These are phyloP conservation scores for Disparrhopalites patrizii DNA, from an alignment of 2,888 invertebrate species.

Conservation along the genomic window DNA sequence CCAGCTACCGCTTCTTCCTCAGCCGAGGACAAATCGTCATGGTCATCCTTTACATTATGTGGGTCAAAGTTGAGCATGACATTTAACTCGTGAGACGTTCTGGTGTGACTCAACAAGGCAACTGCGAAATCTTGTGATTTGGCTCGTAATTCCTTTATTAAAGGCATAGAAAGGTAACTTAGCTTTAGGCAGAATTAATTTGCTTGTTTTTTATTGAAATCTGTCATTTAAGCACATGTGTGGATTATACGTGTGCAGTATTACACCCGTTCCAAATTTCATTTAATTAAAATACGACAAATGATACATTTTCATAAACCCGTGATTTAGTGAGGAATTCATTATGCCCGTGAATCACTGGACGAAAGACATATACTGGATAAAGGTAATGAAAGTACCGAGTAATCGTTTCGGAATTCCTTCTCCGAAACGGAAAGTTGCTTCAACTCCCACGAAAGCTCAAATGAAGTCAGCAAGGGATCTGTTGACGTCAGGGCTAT, in stretches of 20 bases:
- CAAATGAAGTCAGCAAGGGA: constrained; percentile 90
- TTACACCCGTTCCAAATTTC: no score
- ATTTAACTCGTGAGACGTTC: constrained; percentile 89
- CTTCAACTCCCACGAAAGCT: constrained; percentile 88
- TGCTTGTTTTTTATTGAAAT: no score
- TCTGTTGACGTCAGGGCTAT: constrained; percentile 90
- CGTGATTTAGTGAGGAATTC: no score
- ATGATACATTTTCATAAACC: background rate
- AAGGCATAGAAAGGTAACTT: no score
- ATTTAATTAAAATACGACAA: constrained; percentile 12
- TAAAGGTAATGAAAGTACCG: constrained; percentile 58
- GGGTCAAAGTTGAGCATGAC: constrained; percentile 79
- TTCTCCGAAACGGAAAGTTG: constrained; percentile 86
- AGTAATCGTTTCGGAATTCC: constrained; percentile 88
- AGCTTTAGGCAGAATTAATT: no score
- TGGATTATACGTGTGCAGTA: no score
- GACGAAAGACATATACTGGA: no score
- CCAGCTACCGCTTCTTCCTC: constrained; percentile 71
- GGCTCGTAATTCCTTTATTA: constrained; percentile 74
- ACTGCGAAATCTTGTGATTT: constrained; percentile 84
- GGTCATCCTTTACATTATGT: constrained; percentile 54
- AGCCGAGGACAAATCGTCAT: constrained; percentile 76
- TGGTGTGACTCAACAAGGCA: constrained; percentile 80
- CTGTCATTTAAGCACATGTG: no score
- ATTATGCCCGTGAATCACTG: no score